phyloP scores from a whole-genome alignment of 2,113 vertebrate species.

The Dicentrarchus labrax region DNA sequence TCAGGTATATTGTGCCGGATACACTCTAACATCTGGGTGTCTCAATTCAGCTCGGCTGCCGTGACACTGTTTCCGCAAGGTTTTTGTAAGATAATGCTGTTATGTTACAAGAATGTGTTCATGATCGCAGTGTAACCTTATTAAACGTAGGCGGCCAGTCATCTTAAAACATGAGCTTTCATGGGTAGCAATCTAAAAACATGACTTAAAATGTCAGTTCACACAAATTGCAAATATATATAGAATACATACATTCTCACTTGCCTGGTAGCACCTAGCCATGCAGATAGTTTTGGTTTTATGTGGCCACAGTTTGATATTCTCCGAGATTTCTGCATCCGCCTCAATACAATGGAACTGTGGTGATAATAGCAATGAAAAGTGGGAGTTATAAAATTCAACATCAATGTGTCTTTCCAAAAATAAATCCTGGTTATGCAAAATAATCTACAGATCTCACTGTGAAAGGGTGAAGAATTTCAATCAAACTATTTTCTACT shows the following conservation, averaged over 20 bases:
- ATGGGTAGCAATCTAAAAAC: background rate
- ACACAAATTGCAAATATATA: background rate
- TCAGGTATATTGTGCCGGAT: constrained; percentile 51
- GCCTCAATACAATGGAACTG: background rate
- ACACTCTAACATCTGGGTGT: constrained; percentile 53
- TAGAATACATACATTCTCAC: background rate
- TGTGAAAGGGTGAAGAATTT: background rate
- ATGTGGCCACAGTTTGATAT: background rate
- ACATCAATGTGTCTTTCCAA: background rate
- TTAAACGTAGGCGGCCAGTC: background rate
- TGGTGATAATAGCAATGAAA: background rate
- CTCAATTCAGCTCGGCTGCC: constrained; percentile 37
- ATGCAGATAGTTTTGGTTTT: background rate
- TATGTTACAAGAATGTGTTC: constrained; percentile 34
- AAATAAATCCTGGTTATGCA: background rate
- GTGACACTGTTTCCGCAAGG: background rate
- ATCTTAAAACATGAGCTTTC: background rate
- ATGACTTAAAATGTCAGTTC: background rate
- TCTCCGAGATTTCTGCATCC: background rate
- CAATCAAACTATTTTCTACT: background rate
- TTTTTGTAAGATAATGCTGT: constrained; percentile 29
- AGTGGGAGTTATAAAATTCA: background rate
- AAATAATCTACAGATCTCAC: background rate
- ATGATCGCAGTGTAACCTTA: background rate
- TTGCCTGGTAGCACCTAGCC: background rate